Evolutionary conservation across 2,113 vertebrate species (phyloP).

Genomic region (Dipodomys ordii): DNA sequence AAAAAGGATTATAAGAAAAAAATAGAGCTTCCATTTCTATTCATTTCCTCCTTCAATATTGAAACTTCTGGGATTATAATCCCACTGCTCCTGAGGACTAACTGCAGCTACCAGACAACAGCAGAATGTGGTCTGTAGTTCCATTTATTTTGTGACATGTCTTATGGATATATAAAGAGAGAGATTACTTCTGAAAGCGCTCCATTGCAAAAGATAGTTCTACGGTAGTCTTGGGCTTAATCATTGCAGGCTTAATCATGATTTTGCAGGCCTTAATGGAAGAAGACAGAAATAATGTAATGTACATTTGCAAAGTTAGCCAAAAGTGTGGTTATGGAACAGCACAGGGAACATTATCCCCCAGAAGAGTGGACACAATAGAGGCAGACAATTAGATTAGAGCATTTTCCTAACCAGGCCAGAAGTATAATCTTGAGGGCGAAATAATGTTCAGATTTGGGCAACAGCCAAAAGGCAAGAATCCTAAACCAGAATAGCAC

Average conservation of each 20-base stretch:
- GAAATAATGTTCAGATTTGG: conserved; percentile 54
- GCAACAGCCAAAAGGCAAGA: conserved; percentile 20
- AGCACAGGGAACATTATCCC: not conserved
- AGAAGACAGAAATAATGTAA: conserved; percentile 41
- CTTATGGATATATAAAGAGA: conserved; percentile 30
- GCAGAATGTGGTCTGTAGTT: not conserved
- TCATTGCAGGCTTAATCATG: not conserved
- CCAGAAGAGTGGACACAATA: not conserved
- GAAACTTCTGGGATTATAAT: conserved; percentile 25
- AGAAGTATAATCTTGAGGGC: conserved; percentile 45
- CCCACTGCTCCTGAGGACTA: conserved; percentile 32
- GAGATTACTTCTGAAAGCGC: not conserved
- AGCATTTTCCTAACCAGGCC: conserved; percentile 50
- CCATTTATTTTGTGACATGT: conserved; percentile 55
- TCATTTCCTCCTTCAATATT: conserved; percentile 49
- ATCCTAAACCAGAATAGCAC: not conserved
- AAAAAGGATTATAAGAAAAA: not conserved
- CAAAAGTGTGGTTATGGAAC: conserved; percentile 43
- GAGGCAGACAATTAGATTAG: not conserved
- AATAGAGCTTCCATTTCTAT: conserved; percentile 24
- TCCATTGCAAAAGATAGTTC: conserved; percentile 68
- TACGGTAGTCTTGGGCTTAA: conserved; percentile 20
- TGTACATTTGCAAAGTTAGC: not conserved
- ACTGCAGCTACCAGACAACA: not conserved
- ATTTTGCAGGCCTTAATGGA: conserved; percentile 43